A percentile compares a stretch with the other conserved stretches of the same genome.
These are phyloP conservation scores for Aix galericulata DNA, from an alignment of 2,113 vertebrate genomes.

Conservation along the genomic window DNA sequence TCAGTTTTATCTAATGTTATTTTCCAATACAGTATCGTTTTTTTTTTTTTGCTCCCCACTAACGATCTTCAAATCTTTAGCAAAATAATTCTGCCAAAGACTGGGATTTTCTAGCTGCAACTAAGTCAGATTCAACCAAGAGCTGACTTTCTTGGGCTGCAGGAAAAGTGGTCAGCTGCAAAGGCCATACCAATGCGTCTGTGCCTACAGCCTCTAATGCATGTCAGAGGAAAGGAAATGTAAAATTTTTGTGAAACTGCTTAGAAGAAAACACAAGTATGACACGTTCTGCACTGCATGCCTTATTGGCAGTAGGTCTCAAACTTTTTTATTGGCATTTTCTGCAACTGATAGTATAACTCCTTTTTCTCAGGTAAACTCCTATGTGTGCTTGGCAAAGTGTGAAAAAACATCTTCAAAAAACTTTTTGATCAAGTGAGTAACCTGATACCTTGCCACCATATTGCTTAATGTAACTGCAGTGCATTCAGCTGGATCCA, in stretches of 20 bases:
- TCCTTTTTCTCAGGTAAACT: not conserved
- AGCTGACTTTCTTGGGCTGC: not conserved
- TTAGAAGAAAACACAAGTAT: not conserved
- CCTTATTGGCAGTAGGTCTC: fast-evolving
- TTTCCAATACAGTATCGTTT: fast-evolving
- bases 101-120: not conserved
- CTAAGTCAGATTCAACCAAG: not conserved
- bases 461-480: not conserved
- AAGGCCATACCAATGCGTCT: fast-evolving
- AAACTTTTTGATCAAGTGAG: not conserved
- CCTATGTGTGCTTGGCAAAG: not conserved
- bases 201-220: not conserved
- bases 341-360: not conserved
- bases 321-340: not conserved
- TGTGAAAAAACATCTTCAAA: not conserved
- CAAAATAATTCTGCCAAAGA: not conserved
- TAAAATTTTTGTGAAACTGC: not conserved
- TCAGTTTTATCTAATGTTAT: not conserved
- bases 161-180: not conserved
- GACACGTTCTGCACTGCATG: not conserved
- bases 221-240: not conserved
- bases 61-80: not conserved
- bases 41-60: not conserved
- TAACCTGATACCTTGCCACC: not conserved
- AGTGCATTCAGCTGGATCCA: not conserved